Evolutionary conservation across 1,140 invertebrate species (phyloP).

Genomic region (Medauroidea extradentata): DNA sequence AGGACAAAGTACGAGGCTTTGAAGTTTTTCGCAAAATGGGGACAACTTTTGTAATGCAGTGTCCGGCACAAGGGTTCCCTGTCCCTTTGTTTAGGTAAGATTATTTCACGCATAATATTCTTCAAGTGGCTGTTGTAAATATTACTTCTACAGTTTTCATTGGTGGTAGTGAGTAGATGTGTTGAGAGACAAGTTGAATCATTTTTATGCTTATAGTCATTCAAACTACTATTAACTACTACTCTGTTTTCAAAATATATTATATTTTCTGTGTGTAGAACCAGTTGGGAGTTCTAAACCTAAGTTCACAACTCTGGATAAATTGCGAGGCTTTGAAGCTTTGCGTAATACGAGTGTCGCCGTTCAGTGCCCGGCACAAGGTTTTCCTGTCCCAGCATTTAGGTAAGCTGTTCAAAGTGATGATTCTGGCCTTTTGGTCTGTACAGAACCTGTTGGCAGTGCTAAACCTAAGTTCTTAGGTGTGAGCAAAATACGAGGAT

Average conservation of each 20-base stretch:
- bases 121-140: too few relatives aligned
- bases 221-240: too few relatives aligned
- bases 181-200: too few relatives aligned
- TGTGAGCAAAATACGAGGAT: conserved; percentile 57
- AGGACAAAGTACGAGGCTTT: conserved; percentile 36
- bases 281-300: conserved; percentile 52
- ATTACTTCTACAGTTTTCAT: too few relatives aligned
- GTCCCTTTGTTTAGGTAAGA: conserved; percentile 67
- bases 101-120: too few relatives aligned
- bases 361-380: conserved; percentile 57
- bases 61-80: conserved; percentile 68
- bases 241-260: too few relatives aligned
- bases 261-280: conserved; percentile 40
- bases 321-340: conserved; percentile 55
- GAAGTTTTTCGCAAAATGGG: conserved; percentile 18
- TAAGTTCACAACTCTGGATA: conserved; percentile 60
- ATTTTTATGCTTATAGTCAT: too few relatives aligned
- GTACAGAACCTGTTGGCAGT: conserved; percentile 24
- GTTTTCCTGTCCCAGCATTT: conserved; percentile 45
- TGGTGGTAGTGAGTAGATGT: too few relatives aligned
- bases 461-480: conserved; percentile 40
- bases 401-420: conserved; percentile 42
- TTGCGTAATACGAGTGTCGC: conserved; percentile 45
- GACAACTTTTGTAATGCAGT: conserved; percentile 56
- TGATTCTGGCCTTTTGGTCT: conserved; percentile 11